Conservation (phyloP, 2,113 vertebrate species). For the Microtus pennsylvanicus region DNA sequence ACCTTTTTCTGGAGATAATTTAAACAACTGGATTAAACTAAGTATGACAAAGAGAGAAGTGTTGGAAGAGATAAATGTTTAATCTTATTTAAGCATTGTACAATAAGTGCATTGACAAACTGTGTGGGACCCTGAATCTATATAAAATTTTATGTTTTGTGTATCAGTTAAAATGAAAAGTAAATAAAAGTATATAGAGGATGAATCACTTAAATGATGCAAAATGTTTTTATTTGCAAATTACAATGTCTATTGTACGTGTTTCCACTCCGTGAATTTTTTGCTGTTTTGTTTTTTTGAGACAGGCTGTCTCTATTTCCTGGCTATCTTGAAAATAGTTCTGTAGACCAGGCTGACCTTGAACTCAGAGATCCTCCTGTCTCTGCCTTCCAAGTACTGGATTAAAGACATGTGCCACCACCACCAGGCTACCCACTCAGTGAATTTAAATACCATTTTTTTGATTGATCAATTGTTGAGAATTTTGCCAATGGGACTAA, state of each 20-base stretch:
- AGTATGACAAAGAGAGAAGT: background rate
- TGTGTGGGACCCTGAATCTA: background rate
- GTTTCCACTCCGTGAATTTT: constrained; percentile 1
- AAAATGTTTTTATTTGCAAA: constrained; percentile 38
- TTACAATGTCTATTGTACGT: background rate
- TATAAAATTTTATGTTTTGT: background rate
- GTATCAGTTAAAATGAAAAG: background rate
- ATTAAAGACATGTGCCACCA: too few species aligned
- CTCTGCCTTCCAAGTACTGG: background rate
- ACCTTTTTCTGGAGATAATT: background rate
- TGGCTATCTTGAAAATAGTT: too few species aligned
- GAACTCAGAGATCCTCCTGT: background rate
- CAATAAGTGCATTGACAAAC: background rate
- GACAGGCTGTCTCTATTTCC: background rate
- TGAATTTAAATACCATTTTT: background rate
- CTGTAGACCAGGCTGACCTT: background rate
- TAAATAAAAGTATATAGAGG: background rate
- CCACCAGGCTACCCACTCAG: background rate
- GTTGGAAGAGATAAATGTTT: background rate
- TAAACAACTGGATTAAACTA: constrained; percentile 35
- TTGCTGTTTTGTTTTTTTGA: background rate
- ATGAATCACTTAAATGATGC: constrained; percentile 16
- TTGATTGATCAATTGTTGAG: constrained; percentile 7
- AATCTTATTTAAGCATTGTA: background rate
- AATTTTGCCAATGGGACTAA: constrained; percentile 22